Percentiles rank a stretch among this genome's conserved stretches.
Conservation (phyloP, 1,140 invertebrate species). For the Achatina immaculata region DNA sequence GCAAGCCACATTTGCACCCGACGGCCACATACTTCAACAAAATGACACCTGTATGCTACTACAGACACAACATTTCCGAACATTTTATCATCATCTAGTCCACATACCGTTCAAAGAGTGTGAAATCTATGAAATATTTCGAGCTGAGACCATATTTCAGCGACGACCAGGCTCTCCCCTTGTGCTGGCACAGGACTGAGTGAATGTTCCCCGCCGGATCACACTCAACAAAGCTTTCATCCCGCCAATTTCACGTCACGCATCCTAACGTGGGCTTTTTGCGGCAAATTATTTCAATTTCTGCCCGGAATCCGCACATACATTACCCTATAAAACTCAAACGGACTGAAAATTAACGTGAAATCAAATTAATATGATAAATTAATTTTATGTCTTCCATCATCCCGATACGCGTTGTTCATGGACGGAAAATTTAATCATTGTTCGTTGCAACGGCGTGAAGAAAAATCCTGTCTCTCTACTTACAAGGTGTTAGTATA, state of each 20-base stretch:
- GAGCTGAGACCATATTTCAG: not conserved
- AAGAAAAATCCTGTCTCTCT: too few species aligned
- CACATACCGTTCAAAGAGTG: too few species aligned
- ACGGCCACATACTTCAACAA: too few species aligned
- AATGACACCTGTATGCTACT: too few species aligned
- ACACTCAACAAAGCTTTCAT: not conserved
- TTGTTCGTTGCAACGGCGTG: not conserved
- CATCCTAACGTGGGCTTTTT: not conserved
- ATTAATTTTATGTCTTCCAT: not conserved
- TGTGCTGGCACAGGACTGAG: not conserved
- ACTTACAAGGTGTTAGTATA: too few species aligned
- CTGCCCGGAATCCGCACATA: not conserved
- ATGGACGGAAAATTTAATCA: not conserved
- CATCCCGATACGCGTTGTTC: not conserved
- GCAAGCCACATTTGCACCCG: too few species aligned
- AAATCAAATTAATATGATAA: not conserved
- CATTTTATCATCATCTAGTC: too few species aligned
- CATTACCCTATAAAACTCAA: not conserved
- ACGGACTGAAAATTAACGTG: not conserved
- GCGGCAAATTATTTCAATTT: not conserved
- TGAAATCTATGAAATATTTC: too few species aligned
- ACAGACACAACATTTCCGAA: too few species aligned
- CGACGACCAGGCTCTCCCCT: not conserved
- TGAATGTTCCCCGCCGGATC: not conserved
- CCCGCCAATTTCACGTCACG: not conserved